Conservation (phyloP, 2,113 vertebrate genomes). For the Albula goreensis region DNA sequence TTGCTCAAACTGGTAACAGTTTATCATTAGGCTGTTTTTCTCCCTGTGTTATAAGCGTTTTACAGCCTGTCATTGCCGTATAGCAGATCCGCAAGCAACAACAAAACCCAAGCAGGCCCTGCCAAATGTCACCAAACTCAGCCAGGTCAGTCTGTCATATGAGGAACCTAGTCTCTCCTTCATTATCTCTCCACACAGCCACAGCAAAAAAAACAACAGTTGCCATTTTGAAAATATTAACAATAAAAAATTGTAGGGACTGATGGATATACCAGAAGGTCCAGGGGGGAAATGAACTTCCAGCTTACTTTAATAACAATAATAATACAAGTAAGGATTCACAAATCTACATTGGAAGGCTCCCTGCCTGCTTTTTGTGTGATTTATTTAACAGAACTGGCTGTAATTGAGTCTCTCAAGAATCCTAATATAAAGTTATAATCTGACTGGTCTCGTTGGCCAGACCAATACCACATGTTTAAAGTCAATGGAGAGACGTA, state of each 20-base stretch:
- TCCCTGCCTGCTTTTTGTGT: slow-evolving; percentile 31
- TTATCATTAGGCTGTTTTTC: slow-evolving; percentile 27
- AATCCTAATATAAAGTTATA: slow-evolving; percentile 49
- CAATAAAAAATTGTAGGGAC: slow-evolving; percentile 10
- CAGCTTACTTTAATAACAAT: slow-evolving; percentile 34
- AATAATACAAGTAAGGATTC: slow-evolving; percentile 38
- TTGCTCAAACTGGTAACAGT: slow-evolving; percentile 23
- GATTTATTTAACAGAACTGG: slow-evolving; percentile 47
- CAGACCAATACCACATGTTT: slow-evolving; percentile 37
- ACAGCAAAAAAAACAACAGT: slow-evolving; percentile 16
- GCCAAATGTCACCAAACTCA: slow-evolving; percentile 14
- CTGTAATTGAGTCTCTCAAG: slow-evolving; percentile 47
- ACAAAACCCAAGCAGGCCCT: neutral
- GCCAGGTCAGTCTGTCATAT: slow-evolving; percentile 18
- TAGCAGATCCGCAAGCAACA: neutral
- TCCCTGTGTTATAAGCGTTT: neutral
- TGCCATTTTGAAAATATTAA: slow-evolving; percentile 10
- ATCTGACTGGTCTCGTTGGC: slow-evolving; percentile 35
- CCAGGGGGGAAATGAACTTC: slow-evolving; percentile 33
- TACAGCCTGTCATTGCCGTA: neutral
- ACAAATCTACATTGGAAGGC: slow-evolving; percentile 31
- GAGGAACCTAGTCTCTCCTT: slow-evolving; percentile 21
- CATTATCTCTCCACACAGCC: slow-evolving; percentile 31
- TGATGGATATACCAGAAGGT: slow-evolving; percentile 41
- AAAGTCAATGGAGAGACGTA: slow-evolving; percentile 33